Conservation (phyloP, 2,888 invertebrate genomes). For the Crematogaster levior region DNA sequence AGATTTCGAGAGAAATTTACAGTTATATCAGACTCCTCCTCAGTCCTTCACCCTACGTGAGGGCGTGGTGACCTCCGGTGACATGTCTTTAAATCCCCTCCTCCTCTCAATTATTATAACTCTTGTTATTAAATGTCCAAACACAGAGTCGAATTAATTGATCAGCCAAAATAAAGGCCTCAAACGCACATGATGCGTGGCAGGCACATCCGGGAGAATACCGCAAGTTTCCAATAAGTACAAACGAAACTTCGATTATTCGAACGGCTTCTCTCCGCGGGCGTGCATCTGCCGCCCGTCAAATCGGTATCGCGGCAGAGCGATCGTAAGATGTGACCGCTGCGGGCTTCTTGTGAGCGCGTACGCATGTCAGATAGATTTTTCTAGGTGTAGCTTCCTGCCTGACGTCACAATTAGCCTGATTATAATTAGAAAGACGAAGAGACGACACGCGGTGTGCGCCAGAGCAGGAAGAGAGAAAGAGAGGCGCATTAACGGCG, state of each 20-base stretch:
- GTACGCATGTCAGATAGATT: conserved; percentile 66
- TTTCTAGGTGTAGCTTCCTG: conserved; percentile 85
- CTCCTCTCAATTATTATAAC: too few species aligned
- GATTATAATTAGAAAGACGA: conserved; percentile 83
- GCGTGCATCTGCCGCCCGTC: conserved; percentile 33
- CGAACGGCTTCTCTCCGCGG: conserved; percentile 23
- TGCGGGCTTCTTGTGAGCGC: conserved; percentile 42
- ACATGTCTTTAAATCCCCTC: too few species aligned
- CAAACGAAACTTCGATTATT: conserved; percentile 31
- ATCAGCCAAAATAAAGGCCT: not conserved
- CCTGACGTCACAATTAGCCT: conserved; percentile 84
- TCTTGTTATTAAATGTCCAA: not conserved
- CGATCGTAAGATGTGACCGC: conserved; percentile 63
- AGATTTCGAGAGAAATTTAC: too few species aligned
- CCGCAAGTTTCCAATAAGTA: conserved; percentile 33
- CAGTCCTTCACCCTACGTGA: too few species aligned
- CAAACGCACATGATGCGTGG: conserved; percentile 1
- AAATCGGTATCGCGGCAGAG: conserved; percentile 64
- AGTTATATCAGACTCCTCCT: too few species aligned
- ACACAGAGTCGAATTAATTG: not conserved
- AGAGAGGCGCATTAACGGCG: conserved; percentile 74
- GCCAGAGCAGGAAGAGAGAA: conserved; percentile 7
- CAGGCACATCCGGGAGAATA: not conserved
- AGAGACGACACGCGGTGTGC: conserved; percentile 39
- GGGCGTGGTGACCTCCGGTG: too few species aligned